Evolutionary conservation across 2,888 invertebrate genomes (phyloP), one percentile per base, ranked within the genome.

Genomic region (Nomada ferruginata): DNA sequence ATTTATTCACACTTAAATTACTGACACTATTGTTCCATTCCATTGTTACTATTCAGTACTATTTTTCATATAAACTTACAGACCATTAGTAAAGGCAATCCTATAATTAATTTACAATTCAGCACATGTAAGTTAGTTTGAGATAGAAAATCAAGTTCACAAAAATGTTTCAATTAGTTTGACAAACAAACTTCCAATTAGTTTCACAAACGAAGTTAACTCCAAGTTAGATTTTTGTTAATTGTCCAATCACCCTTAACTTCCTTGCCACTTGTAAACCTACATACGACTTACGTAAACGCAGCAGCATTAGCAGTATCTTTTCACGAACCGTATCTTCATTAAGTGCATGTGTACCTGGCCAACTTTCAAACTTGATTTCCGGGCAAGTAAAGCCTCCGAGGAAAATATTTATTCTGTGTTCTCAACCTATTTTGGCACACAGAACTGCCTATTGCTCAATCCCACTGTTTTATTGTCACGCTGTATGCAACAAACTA

Each of bases 291-390:
- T 69, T 57, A 57, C 26, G 44, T 55, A 57, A 57, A 57, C 20
- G 23, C 55, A 55, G 55, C 18, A 18, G n/a, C 7, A 44, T 68
- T 57, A 23, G 10, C 20, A 44, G 42, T 44, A 23, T 69, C 42
- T 57, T 57, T 57, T 18, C 42, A 15, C 18, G 55, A 57, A 9
- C 42, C 42, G 23, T 44, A 42, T 44, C n/a, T 26, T 68, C 68
- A 44, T 69, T 57, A 57, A 69, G 55, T 44, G 55, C 26, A 57
- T 26, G 68, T 69, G 55, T 69, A 69, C 55, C 44, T 57, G 68
- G 42, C 68, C 55, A 69, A 69, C 55, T 69, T 69, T 57, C 68
- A 69, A 69, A 69, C 26, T 44, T n/a, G 55, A 55, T 47, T 76
- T 47, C 29, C 53, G 23, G 10, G 11, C 20, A 18, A 20, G 59